Percentiles rank a stretch among this genome's conserved stretches.
Evolutionary conservation across 2,888 invertebrate species (phyloP).

Genomic region (Rhamphomyia laevipes): DNA sequence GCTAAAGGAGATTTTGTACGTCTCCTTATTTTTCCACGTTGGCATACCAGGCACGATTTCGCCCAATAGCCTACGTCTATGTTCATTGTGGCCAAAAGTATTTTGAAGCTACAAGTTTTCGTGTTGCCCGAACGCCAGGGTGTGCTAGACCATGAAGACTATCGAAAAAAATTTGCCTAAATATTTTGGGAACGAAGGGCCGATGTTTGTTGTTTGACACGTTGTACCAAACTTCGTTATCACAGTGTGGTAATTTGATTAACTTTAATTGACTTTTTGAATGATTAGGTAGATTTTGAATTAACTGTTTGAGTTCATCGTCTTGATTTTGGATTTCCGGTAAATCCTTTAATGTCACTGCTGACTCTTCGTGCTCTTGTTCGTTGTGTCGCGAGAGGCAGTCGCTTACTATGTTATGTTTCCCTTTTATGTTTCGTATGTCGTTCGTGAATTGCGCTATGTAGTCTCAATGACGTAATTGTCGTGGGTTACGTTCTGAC

Average conservation of each 20-base stretch:
- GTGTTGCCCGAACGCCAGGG: constrained; percentile 1
- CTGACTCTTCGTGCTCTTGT: neutral
- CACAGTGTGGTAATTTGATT: neutral
- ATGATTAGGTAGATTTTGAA: too few relatives aligned
- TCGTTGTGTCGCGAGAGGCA: constrained; percentile 2
- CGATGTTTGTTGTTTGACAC: neutral
- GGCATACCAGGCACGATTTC: neutral
- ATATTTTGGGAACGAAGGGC: constrained; percentile 12
- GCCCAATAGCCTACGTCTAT: constrained; percentile 2
- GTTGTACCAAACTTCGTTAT: neutral
- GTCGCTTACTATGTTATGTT: constrained; percentile 5
- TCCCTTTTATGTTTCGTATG: constrained; percentile 3
- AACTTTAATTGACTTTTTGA: too few relatives aligned
- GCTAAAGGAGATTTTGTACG: neutral
- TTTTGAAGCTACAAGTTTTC: constrained; percentile 10
- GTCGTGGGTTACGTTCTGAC: constrained; percentile 22
- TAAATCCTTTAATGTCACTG: neutral
- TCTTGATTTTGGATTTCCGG: neutral
- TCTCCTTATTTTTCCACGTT: neutral
- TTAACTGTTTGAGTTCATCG: neutral
- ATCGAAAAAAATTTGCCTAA: neutral
- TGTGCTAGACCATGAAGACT: neutral
- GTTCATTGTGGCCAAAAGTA: constrained; percentile 3
- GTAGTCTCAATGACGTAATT: constrained; percentile 24
- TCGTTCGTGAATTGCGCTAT: constrained; percentile 8